Evolutionary conservation across 2,113 vertebrate species (phyloP), one percentile per base, ranked within the genome.

Genomic region (Actenoides lindsayi): DNA sequence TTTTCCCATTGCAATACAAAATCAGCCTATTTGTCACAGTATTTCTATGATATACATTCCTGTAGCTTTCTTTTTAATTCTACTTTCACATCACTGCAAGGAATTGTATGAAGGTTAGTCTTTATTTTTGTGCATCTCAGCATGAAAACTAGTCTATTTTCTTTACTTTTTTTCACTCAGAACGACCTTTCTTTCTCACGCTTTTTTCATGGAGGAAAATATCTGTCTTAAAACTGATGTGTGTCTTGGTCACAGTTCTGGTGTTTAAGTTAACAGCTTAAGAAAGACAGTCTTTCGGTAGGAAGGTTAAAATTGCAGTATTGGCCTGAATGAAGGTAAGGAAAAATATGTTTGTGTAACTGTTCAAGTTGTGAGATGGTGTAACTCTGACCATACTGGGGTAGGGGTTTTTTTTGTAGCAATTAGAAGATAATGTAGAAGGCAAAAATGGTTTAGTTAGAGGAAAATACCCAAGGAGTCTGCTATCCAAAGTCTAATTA

Each of bases 381-480:
- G 12, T 14, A 77, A 54, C 7, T 39, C n/a, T 78, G 33, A 24
- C 3, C 8, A 42, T 13, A 50, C 2, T 10, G 56, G 8, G 18
- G 5, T 18, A 3, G 12, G 12, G 0, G 12, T 51, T 0, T 6
- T 25, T 75, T 69, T 35, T 35, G 11, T 41, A 53, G 14, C 30
- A 71, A 35, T 53, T 65, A 69, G 16, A 74, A 77, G 13, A 16
- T 65, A 83, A 57, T 2, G 16, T 11, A 48, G 16, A 24, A 10
- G 24, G 4, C 9, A 3, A 16, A 41, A 70, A 50, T 13, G 6
- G 3, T 60, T 70, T 53, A 65, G 23, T 63, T 70, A 48, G 17
- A 67, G 7, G 8, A 1, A 79, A 86, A 63, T 70, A 74, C n/a
- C 24, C 19, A 75, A n/a, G 13, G 27, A 74, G 1, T n/a, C 15